Evolutionary conservation across 64 coral and sea anemone species (phyloP).

Genomic region (Trachythela sp.): DNA sequence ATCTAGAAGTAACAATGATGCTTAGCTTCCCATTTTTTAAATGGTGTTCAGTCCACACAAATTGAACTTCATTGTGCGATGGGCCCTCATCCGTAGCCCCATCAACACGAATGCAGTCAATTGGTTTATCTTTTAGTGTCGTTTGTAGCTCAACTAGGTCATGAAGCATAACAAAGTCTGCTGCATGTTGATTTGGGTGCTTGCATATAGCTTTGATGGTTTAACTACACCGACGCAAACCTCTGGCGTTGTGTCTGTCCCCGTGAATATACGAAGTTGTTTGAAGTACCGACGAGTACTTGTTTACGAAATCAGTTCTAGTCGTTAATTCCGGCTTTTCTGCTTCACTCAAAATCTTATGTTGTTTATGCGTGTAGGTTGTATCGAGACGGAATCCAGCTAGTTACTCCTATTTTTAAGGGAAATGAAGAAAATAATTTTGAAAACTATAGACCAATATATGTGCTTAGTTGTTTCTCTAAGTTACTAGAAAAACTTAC

Average conservation of each 20-base stretch:
- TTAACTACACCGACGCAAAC: constrained; percentile 11
- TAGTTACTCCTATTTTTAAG: not conserved
- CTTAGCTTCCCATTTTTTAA: constrained; percentile 37
- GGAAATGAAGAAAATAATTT: constrained; percentile 13
- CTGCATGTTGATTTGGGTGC: constrained; percentile 13
- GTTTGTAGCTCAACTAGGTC: too few relatives aligned
- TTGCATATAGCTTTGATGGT: not conserved
- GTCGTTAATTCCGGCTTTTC: not conserved
- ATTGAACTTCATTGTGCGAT: too few relatives aligned
- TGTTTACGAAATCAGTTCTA: constrained; percentile 13
- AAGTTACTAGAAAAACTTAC: not conserved
- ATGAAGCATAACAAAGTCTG: too few relatives aligned
- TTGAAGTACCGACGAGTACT: constrained; percentile 15
- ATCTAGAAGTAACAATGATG: constrained; percentile 30
- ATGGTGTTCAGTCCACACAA: too few relatives aligned
- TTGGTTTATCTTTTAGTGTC: too few relatives aligned
- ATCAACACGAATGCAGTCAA: too few relatives aligned
- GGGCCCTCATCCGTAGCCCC: too few relatives aligned
- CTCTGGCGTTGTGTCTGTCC: not conserved
- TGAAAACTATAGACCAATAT: not conserved
- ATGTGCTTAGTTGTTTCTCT: not conserved
- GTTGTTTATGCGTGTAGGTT: constrained; percentile 11
- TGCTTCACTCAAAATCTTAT: constrained; percentile 11
- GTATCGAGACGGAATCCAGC: constrained; percentile 17
- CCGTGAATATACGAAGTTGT: constrained; percentile 12